Base-by-base conservation (phyloP, 2,888 invertebrate species). In the Elysia crispata region DNA sequence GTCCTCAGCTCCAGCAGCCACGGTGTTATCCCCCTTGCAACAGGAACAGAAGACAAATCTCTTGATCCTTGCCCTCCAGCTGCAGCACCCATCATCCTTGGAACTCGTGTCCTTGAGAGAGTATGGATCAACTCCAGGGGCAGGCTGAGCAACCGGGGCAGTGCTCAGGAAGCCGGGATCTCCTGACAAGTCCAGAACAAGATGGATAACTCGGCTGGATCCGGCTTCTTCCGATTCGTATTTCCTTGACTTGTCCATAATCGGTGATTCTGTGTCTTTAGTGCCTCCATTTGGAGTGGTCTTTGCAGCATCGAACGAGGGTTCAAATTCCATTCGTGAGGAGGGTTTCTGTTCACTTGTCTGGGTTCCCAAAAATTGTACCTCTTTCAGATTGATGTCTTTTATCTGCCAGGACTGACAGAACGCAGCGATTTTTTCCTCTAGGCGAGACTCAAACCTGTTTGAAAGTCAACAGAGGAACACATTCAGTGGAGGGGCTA, bases 371-470 rank as follows among this genome's bases (percentile, higher is more conserved):
- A 11, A n/a, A n/a, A 1, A 6, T 3, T 41, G 41, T 28, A 75
- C n/a, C 1, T 49, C 13, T 8, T 69, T 76, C 76, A 76, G 60
- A 23, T 60, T 8, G 64, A 83, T 74, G 41, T 83, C 82, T 20
- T 82, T 60, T 13, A 82, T 49, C 1, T 64, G 66, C 82, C 80
- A 82, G 23, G 64, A 73, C 78, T 82, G 82, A 66, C 57, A 30
- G 73, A 80, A 82, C 6, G 64, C 64, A 64, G 80, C 72, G 60
- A 77, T 72, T n/a, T 72, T 74, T 30, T 80, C 67, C 15, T 75
- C 62, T 54, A 82, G 76, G 30, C 80, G 82, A 13, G 82, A 74
- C 41, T 60, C 41, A 62, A 80, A 82, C 15, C 80, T 67, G 64
- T 62, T 72, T 15, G 72, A 66, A 25, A 23, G n/a, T n/a, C n/a